Evolutionary conservation across 1,140 invertebrate genomes (phyloP).

Genomic region (Homalodisca vitripennis): DNA sequence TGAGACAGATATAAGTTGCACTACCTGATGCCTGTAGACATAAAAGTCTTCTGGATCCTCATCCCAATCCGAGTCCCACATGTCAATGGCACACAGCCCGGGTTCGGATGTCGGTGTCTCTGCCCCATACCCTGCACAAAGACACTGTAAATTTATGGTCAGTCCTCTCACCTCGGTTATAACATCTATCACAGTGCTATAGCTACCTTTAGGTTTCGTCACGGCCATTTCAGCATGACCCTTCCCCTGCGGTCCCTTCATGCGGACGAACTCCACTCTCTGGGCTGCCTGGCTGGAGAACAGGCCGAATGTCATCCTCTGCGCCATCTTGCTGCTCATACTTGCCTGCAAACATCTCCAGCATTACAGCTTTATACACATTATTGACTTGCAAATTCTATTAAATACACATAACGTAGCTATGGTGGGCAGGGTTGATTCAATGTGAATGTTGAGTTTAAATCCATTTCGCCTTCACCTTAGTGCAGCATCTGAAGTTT

Average conservation of each 20-base stretch:
- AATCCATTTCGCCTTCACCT: too few relatives aligned
- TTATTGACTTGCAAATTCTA: too few relatives aligned
- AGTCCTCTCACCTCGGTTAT: too few relatives aligned
- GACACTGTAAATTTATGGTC: too few relatives aligned
- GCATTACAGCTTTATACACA: too few relatives aligned
- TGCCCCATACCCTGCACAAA: constrained; percentile 66
- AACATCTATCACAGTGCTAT: too few relatives aligned
- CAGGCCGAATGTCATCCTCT: constrained; percentile 93
- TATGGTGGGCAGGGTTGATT: too few relatives aligned
- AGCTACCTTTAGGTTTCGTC: constrained; percentile 81
- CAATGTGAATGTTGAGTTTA: too few relatives aligned
- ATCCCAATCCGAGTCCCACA: constrained; percentile 86
- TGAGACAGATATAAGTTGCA: constrained; percentile 9
- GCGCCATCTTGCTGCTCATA: constrained; percentile 90
- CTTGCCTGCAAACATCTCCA: too few relatives aligned
- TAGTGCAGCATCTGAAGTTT: too few relatives aligned
- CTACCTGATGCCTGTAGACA: constrained; percentile 55
- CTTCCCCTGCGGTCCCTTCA: constrained; percentile 96
- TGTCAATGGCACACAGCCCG: constrained; percentile 76
- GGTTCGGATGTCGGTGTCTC: constrained; percentile 96
- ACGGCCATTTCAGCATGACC: constrained; percentile 98
- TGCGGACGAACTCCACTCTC: constrained; percentile 94
- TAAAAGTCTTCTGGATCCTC: constrained; percentile 82
- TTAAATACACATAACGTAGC: too few relatives aligned
- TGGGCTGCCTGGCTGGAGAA: constrained; percentile 76